phyloP scores from a whole-genome alignment of 2,797 vertebrate species.

The Danio aesculapii region DNA sequence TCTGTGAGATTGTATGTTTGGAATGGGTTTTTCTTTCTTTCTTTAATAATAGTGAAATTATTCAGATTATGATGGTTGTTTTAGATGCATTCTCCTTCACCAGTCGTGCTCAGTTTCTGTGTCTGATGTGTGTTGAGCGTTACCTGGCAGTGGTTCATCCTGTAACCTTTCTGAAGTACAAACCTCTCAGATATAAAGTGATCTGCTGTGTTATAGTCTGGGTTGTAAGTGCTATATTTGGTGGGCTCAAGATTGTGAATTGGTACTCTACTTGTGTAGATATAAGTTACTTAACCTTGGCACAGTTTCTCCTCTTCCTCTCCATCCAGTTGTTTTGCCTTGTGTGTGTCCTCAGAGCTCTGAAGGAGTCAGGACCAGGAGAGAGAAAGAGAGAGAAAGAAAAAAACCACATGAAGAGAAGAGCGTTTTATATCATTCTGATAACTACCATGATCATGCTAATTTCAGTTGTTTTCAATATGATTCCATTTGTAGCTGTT shows the following conservation, averaged over 20 bases:
- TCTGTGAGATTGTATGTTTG: neutral
- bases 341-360: constrained; percentile 36
- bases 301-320: neutral
- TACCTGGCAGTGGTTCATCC: constrained; percentile 53
- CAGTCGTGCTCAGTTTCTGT: constrained; percentile 28
- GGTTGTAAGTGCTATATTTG: neutral
- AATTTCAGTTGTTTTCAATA: neutral
- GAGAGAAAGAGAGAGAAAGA: constrained; percentile 32
- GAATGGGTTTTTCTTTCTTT: neutral
- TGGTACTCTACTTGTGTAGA: neutral
- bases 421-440: constrained; percentile 56
- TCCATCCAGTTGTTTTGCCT: constrained; percentile 35
- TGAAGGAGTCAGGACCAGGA: constrained; percentile 54
- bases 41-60: too few relatives aligned
- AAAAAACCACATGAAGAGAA: constrained; percentile 67
- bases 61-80: neutral
- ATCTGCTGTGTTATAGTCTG: constrained; percentile 32
- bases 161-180: constrained; percentile 43
- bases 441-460: neutral
- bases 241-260: neutral
- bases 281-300: neutral
- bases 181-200: constrained; percentile 51
- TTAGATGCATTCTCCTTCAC: neutral
- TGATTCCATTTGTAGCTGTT: too few relatives aligned
- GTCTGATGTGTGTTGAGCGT: constrained; percentile 39